Conservation (phyloP, 2,797 vertebrate genomes). For the Strix occidentalis region DNA sequence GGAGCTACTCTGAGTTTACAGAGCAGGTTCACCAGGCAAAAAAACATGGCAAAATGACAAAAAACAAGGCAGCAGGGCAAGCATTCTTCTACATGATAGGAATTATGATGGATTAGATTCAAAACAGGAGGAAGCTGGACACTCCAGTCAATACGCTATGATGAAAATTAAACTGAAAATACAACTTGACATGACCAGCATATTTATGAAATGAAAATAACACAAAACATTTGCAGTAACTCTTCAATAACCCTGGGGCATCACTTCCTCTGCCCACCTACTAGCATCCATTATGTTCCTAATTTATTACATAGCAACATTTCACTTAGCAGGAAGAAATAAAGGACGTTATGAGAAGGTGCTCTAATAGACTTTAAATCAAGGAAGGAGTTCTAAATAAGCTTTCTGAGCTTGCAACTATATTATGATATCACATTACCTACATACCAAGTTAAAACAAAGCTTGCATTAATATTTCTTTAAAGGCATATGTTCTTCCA, state of each 20-base stretch:
- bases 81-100: neutral
- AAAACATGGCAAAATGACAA: neutral
- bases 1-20: slow-evolving; percentile 4
- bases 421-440: neutral
- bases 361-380: neutral
- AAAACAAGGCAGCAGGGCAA: neutral
- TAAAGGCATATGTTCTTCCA: neutral
- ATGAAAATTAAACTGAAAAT: slow-evolving; percentile 31
- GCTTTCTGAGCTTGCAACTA: neutral
- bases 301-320: neutral
- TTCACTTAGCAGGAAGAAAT: neutral
- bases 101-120: neutral
- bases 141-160: neutral
- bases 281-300: neutral
- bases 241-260: neutral
- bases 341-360: neutral
- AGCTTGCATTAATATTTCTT: neutral
- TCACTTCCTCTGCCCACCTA: neutral
- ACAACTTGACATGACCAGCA: neutral
- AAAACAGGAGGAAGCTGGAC: neutral
- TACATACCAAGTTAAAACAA: neutral
- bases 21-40: slow-evolving; percentile 30
- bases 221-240: neutral
- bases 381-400: neutral
- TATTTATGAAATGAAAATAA: neutral